A percentile compares a stretch with the other conserved stretches of the same genome.
Evolutionary conservation across 1,140 invertebrate species (phyloP).

Genomic region (Dreissena polymorpha): DNA sequence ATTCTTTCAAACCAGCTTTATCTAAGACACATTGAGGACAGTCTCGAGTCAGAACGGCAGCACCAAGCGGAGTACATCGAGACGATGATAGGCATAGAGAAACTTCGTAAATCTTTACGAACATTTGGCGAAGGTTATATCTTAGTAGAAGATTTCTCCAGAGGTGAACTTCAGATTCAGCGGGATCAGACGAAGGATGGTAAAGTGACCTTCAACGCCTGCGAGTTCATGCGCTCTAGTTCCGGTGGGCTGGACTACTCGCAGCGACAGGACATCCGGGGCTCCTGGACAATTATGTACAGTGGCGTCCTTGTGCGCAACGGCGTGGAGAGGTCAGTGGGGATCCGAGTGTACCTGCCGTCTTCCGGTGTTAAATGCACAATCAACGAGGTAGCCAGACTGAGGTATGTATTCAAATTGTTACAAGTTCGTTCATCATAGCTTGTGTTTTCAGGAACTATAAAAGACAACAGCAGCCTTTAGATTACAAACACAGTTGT

Average conservation of each 20-base stretch:
- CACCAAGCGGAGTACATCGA: constrained; percentile 31
- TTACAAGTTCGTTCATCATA: too few species aligned
- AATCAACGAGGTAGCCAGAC: constrained; percentile 58
- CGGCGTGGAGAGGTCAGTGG: constrained; percentile 38
- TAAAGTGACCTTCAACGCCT: constrained; percentile 35
- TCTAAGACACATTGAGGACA: constrained; percentile 15
- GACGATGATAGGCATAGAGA: constrained; percentile 40
- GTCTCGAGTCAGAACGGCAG: constrained; percentile 21
- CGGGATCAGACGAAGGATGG: neutral
- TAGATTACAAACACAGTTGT: too few species aligned
- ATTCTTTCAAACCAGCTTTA: constrained; percentile 43
- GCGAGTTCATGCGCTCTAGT: constrained; percentile 32
- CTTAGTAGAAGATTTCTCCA: constrained; percentile 44
- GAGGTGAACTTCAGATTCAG: constrained; percentile 35
- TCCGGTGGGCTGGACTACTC: constrained; percentile 12
- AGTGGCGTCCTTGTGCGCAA: constrained; percentile 30
- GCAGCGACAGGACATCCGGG: constrained; percentile 10
- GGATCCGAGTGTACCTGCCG: constrained; percentile 52
- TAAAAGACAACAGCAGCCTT: too few species aligned
- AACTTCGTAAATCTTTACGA: constrained; percentile 12
- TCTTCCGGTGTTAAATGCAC: constrained; percentile 41
- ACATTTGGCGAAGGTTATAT: constrained; percentile 50
- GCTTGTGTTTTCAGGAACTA: too few species aligned
- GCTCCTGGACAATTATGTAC: constrained; percentile 51
- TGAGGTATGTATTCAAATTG: constrained; percentile 47